phyloP scores from a whole-genome alignment of 23 tunicate genomes.

The Ascidia mentula region DNA sequence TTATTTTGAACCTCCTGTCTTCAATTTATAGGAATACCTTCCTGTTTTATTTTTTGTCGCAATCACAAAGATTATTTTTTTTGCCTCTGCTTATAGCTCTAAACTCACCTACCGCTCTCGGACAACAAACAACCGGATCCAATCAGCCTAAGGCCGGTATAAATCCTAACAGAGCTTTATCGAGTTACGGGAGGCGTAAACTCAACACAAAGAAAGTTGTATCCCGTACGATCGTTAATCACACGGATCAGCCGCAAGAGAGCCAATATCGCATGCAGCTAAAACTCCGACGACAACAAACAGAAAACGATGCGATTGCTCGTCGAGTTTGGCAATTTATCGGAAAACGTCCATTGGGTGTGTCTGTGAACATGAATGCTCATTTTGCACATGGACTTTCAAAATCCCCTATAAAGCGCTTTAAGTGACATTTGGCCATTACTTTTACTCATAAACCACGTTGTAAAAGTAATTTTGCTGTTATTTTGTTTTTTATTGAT shows the following conservation, averaged over 20 bases:
- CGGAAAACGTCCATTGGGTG: slow-evolving; percentile 45
- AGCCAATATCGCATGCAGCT: slow-evolving; percentile 9
- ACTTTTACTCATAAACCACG: no score
- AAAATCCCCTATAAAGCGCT: no score
- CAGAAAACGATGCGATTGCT: slow-evolving; percentile 34
- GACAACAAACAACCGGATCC: neutral
- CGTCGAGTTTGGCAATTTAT: slow-evolving; percentile 49
- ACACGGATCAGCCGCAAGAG: neutral
- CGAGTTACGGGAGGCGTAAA: neutral
- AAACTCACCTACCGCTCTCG: neutral
- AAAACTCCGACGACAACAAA: slow-evolving; percentile 19
- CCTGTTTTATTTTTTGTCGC: no score
- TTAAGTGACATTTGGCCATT: no score
- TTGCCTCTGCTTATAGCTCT: neutral
- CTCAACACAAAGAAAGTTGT: neutral
- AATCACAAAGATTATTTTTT: no score
- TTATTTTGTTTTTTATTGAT: no score
- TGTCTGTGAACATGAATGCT: neutral
- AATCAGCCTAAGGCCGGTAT: neutral
- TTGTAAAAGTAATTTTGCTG: no score
- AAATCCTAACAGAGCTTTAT: neutral
- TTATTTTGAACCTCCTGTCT: no score
- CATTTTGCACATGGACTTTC: no score
- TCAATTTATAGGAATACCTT: no score
- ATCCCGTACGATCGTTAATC: neutral